phyloP scores from a whole-genome alignment of 2,797 vertebrate species.

The Ispidina lecontei region DNA sequence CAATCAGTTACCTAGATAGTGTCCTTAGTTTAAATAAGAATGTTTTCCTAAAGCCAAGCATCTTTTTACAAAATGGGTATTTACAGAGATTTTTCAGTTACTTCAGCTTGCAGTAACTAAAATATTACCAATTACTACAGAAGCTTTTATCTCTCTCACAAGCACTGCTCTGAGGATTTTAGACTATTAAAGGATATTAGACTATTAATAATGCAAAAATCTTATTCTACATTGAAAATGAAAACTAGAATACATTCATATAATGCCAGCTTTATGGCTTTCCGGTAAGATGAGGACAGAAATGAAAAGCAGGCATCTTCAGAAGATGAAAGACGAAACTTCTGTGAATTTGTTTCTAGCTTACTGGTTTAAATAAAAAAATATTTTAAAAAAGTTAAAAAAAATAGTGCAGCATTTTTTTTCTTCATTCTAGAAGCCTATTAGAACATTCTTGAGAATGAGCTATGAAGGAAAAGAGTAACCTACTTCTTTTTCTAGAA shows the following conservation, averaged over 20 bases:
- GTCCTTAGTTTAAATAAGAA: conserved; percentile 9
- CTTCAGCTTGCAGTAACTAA: background rate
- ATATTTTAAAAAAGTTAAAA: background rate
- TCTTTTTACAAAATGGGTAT: background rate
- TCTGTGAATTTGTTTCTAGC: background rate
- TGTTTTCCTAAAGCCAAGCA: background rate
- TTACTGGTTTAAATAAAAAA: background rate
- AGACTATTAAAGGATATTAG: conserved; percentile 11
- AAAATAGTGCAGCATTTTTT: background rate
- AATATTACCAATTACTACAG: background rate
- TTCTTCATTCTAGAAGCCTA: background rate
- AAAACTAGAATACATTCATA: conserved; percentile 30
- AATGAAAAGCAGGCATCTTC: background rate
- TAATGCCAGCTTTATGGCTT: background rate
- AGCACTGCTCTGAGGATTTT: conserved; percentile 28
- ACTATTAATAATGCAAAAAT: conserved; percentile 56
- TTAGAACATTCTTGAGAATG: background rate
- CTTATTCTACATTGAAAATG: conserved; percentile 3
- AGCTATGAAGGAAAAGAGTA: background rate
- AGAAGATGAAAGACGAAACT: background rate
- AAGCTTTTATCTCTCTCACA: background rate
- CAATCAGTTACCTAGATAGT: background rate
- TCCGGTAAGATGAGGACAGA: background rate
- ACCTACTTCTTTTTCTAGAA: background rate
- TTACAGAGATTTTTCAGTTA: background rate